Conservation (phyloP, 2,888 invertebrate species). For the Perizoma affinitatum region DNA sequence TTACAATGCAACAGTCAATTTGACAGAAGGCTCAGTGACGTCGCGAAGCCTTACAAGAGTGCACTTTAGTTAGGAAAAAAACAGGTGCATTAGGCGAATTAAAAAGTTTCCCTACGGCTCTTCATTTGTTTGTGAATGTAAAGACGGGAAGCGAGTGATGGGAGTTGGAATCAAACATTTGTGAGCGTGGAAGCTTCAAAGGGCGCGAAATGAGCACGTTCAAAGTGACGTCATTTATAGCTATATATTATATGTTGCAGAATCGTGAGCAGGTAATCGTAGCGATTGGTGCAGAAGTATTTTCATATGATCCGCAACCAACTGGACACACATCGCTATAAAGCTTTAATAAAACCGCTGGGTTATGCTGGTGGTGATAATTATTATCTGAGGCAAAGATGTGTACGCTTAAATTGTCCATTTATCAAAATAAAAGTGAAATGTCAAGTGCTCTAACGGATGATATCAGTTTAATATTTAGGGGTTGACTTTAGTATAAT, state of each 20-base stretch:
- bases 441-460: too few species aligned
- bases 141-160: conserved; percentile 59
- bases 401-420: too few species aligned
- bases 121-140: conserved; percentile 71
- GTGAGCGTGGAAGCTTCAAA: conserved; percentile 69
- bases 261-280: conserved; percentile 65
- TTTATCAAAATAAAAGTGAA: too few species aligned
- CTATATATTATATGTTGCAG: conserved; percentile 54
- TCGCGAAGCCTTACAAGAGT: conserved; percentile 66
- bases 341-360: conserved; percentile 28
- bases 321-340: conserved; percentile 45
- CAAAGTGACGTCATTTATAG: conserved; percentile 68
- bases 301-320: conserved; percentile 61
- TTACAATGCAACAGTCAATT: conserved; percentile 73
- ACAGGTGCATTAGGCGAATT: conserved; percentile 82
- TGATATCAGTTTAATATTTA: too few species aligned
- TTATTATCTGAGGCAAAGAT: too few species aligned
- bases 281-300: conserved; percentile 68
- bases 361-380: neutral
- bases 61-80: conserved; percentile 71
- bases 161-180: conserved; percentile 77
- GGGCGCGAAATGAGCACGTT: conserved; percentile 73
- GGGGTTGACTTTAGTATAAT: too few species aligned
- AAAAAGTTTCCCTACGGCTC: conserved; percentile 72
- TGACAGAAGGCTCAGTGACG: conserved; percentile 63